Base-by-base conservation (phyloP, 1,140 invertebrate species). In the Zaprionus tsacasi region DNA sequence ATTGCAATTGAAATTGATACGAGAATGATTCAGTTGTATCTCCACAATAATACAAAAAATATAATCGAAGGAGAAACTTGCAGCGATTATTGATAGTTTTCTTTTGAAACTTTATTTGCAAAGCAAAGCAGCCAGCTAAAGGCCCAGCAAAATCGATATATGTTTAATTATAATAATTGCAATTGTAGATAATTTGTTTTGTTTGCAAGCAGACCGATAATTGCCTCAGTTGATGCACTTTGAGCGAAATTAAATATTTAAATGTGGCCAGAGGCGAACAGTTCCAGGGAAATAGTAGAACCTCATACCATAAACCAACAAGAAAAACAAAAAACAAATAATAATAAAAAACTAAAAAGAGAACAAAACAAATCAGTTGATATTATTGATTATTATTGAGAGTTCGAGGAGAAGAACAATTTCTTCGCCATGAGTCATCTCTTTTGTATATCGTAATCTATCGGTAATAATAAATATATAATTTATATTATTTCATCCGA, bases 161-260 rank as follows among this genome's bases (percentile, higher is more conserved):
- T 45, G 40, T 57, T 55, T 45, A 61, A 69, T 69, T 56, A 40
- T 17, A 11, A 60, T 67, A 73, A 73, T 73, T 60, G 36, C 56
- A 55, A 15, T 45, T 10, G 27, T 61, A 3, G n/a, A 56, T 73
- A 38, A 73, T 68, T 66, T 57, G 54, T 50, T 30, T 70, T 27
- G 59, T 21, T 63, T 17, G 35, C 8, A 55, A 64, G 48, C 5
- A 10, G 21, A 43, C 13, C 27, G 8, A 33, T 57, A 64, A 52
- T 64, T 66, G 64, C n/a, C 25, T 6, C 25, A 66, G 8, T 65
- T 27, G n/a, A 64, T 43, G 15, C 3, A 15, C 13, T 38, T 27
- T n/a, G 33, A 59, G n/a, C 40, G n/a, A 35, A 12, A 72, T 68
- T 36, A 60, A 68, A 45, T 68, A 73, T 73, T 68, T 13, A 73